These are phyloP conservation scores for Nezara viridula DNA, from an alignment of 2,888 invertebrate genomes.

Conservation along the genomic window DNA sequence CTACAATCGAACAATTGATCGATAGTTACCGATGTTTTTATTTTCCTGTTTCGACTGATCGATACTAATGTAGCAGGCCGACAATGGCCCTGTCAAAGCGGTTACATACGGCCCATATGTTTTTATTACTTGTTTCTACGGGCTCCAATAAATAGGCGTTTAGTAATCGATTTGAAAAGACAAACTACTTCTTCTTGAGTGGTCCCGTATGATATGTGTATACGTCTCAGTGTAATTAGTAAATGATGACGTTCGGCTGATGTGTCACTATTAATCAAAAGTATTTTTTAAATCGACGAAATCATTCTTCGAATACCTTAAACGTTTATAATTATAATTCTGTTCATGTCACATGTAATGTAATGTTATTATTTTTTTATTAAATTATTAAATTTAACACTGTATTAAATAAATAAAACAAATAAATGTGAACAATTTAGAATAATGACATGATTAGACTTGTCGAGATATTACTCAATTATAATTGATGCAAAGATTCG, in stretches of 20 bases:
- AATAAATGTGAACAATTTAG: no score
- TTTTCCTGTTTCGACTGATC: slow-evolving; percentile 31
- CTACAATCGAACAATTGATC: slow-evolving; percentile 39
- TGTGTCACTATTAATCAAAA: slow-evolving; percentile 9
- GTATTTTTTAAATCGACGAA: background rate
- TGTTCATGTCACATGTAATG: no score
- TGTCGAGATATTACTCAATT: no score
- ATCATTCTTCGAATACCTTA: no score
- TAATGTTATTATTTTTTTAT: no score
- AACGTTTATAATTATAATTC: no score
- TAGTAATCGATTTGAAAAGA: slow-evolving; percentile 32
- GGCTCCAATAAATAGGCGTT: background rate
- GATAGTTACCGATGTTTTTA: slow-evolving; percentile 34
- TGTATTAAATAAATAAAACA: no score
- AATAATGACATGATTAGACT: no score
- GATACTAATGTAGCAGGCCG: slow-evolving; percentile 8
- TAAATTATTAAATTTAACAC: no score
- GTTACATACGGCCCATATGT: slow-evolving; percentile 6
- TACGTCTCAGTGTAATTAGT: background rate
- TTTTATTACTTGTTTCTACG: slow-evolving; percentile 14
- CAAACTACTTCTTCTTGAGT: slow-evolving; percentile 34
- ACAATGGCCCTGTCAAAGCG: slow-evolving; percentile 23
- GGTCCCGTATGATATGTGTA: background rate
- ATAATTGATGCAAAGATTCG: no score
- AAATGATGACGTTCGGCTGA: background rate